Conservation (phyloP, 1,140 invertebrate species). For the Drosophila dunni region DNA sequence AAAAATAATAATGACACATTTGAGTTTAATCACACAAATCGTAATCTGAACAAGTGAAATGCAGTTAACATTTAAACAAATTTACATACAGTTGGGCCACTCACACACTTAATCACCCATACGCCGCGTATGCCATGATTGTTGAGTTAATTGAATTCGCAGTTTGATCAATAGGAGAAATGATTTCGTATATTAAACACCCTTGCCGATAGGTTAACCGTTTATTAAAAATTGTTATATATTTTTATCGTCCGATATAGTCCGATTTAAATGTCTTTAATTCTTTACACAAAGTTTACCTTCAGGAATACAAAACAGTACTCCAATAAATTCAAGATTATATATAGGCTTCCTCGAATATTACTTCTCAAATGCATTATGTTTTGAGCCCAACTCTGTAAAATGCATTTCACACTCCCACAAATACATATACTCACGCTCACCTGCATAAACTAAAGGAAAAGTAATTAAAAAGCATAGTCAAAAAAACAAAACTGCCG, state of each 20-base stretch:
- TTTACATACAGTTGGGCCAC: slow-evolving; percentile 14
- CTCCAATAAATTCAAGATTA: too few species aligned
- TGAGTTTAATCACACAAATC: slow-evolving; percentile 34
- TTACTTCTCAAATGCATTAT: neutral
- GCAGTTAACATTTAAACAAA: slow-evolving; percentile 22
- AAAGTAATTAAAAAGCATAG: slow-evolving; percentile 47
- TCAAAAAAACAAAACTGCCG: slow-evolving; percentile 66
- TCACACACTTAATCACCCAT: slow-evolving; percentile 11
- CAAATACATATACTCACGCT: slow-evolving; percentile 1
- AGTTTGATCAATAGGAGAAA: slow-evolving; percentile 11
- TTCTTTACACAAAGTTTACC: too few species aligned
- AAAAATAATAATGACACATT: slow-evolving; percentile 14
- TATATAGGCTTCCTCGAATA: too few species aligned
- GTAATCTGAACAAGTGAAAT: slow-evolving; percentile 16
- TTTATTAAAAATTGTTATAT: too few species aligned
- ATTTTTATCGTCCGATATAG: too few species aligned
- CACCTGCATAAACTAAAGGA: slow-evolving; percentile 11
- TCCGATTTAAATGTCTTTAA: too few species aligned
- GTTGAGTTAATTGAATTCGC: neutral
- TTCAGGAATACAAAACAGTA: too few species aligned
- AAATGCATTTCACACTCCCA: slow-evolving; percentile 1
- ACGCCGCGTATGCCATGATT: neutral
- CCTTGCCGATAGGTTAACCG: neutral
- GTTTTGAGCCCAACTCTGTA: slow-evolving; percentile 3
- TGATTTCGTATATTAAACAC: neutral